These are phyloP conservation scores for Cryptotis parvus DNA, from an alignment of 2,113 vertebrate genomes.

Conservation along the genomic window DNA sequence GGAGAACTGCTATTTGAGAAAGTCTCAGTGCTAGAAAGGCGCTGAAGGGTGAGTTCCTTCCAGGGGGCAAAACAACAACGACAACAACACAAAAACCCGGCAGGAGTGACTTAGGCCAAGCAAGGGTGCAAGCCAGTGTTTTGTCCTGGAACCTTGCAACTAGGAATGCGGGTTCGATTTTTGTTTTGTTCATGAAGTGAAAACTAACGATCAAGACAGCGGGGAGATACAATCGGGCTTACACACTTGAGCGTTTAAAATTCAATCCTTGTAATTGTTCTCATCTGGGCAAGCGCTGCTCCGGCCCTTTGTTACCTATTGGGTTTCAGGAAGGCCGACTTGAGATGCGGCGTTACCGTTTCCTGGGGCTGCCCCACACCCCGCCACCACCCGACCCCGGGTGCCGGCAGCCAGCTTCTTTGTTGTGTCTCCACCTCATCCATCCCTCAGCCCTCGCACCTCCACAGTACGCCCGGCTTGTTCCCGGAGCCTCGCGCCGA, in stretches of 20 bases:
- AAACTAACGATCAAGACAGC: too few relatives aligned
- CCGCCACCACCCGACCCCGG: neutral
- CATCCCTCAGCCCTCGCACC: conserved; percentile 59
- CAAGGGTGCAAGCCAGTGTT: neutral
- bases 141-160: neutral
- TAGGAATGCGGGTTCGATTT: neutral
- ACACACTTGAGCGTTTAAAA: conserved; percentile 48
- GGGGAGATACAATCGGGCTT: conserved; percentile 55
- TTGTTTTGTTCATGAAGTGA: neutral
- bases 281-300: conserved; percentile 18
- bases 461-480: neutral
- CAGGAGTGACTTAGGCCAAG: neutral
- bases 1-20: conserved; percentile 26
- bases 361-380: conserved; percentile 50
- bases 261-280: conserved; percentile 61
- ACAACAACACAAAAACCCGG: neutral
- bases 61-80: neutral
- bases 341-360: conserved; percentile 57
- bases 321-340: conserved; percentile 77
- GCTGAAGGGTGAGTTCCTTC: neutral
- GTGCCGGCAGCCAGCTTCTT: conserved; percentile 67
- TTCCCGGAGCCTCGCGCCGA: neutral
- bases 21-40: neutral
- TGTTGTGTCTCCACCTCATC: conserved; percentile 66
- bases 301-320: conserved; percentile 71